Evolutionary conservation across 53 echinoderm and acorn worm species (phyloP).

Genomic region (Henricia sp.): DNA sequence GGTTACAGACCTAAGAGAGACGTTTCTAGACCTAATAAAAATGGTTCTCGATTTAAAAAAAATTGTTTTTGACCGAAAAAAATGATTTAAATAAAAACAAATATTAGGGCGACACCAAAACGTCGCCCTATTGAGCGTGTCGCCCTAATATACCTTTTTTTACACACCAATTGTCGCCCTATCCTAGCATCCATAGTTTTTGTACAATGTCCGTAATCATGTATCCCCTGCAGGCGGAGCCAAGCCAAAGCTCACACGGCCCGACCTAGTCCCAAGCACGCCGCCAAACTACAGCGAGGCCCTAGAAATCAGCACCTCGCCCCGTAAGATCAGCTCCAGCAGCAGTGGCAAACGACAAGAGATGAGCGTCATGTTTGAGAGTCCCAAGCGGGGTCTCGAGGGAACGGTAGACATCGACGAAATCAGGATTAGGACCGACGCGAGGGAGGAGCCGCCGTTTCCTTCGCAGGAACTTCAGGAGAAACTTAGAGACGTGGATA

Average conservation of each 20-base stretch:
- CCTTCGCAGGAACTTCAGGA: constrained; percentile 68
- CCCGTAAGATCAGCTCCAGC: constrained; percentile 37
- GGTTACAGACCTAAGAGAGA: no score
- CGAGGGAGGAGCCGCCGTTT: constrained; percentile 45
- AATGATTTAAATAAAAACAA: background rate
- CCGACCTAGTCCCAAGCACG: constrained; percentile 92
- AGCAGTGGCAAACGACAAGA: constrained; percentile 50
- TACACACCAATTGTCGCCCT: no score
- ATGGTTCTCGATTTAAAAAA: no score
- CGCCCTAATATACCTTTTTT: no score
- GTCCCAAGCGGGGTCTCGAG: constrained; percentile 30
- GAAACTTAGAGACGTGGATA: constrained; percentile 67
- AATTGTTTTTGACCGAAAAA: background rate
- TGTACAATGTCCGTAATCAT: no score
- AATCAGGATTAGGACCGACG: constrained; percentile 62
- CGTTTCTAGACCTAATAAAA: no score
- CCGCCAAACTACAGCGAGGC: constrained; percentile 85
- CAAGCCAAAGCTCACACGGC: constrained; percentile 82
- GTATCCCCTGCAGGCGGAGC: constrained; percentile 91
- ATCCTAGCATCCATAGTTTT: no score
- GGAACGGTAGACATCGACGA: constrained; percentile 53
- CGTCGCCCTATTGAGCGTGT: no score
- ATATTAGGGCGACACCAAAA: no score
- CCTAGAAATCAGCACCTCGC: constrained; percentile 50
- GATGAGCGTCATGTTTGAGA: constrained; percentile 52